Conservation (phyloP, 2,888 invertebrate genomes). For the Gisinianus flammeolus region DNA sequence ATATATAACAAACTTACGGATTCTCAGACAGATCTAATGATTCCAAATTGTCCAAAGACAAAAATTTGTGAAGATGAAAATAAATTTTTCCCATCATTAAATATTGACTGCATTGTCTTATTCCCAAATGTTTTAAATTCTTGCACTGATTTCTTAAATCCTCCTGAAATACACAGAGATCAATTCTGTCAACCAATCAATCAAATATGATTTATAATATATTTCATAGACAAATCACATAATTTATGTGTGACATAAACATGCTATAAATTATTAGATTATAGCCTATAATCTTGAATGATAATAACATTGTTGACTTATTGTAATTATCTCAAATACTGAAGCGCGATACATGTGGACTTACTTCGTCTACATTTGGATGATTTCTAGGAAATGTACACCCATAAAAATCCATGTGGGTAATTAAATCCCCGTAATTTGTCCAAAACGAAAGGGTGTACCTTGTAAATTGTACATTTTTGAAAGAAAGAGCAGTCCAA, state of each 20-base stretch:
- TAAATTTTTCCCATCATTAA: constrained; percentile 43
- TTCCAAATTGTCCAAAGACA: constrained; percentile 35
- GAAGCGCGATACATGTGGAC: background rate
- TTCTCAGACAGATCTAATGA: constrained; percentile 41
- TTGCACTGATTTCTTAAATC: constrained; percentile 37
- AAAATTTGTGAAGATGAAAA: constrained; percentile 35
- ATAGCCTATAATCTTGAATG: no score
- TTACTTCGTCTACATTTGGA: constrained; percentile 28
- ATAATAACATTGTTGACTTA: no score
- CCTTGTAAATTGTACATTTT: constrained; percentile 46
- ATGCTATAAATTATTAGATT: background rate
- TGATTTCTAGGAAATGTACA: constrained; percentile 46
- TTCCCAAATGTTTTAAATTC: constrained; percentile 37
- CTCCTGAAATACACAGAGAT: constrained; percentile 33
- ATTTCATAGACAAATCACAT: background rate
- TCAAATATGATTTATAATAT: background rate
- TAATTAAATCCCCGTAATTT: constrained; percentile 44
- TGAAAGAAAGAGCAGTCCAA: constrained; percentile 42
- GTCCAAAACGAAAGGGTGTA: constrained; percentile 46
- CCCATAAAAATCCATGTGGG: constrained; percentile 50
- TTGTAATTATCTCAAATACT: background rate
- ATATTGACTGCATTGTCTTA: constrained; percentile 40
- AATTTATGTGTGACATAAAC: background rate
- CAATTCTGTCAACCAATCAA: background rate
- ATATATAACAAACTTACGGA: constrained; percentile 24